Conservation (phyloP, 2,888 invertebrate species). For the Amblyjoppa fuscipennis region DNA sequence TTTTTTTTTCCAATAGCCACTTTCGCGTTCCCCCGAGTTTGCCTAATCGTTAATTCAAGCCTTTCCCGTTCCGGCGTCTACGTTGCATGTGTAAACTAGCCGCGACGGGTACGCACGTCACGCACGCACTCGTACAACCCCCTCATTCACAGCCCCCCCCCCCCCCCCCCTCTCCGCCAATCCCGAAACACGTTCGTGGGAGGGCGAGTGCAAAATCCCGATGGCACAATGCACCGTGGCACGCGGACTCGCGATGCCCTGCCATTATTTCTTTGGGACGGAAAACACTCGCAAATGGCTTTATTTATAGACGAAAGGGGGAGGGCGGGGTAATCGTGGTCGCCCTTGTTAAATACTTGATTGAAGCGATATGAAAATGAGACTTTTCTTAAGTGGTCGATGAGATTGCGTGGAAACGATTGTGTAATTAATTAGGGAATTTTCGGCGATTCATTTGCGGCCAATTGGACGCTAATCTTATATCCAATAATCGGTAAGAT, state of each 20-base stretch:
- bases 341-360: not conserved
- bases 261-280: slow-evolving; percentile 1
- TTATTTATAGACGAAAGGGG: too few relatives aligned
- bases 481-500: slow-evolving; percentile 13
- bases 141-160: slow-evolving; percentile 47
- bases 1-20: slow-evolving; percentile 42
- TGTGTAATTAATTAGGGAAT: not conserved
- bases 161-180: slow-evolving; percentile 33
- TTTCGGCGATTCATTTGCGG: not conserved
- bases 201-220: slow-evolving; percentile 52
- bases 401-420: too few relatives aligned
- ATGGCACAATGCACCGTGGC: slow-evolving; percentile 43
- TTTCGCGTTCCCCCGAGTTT: slow-evolving; percentile 52
- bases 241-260: slow-evolving; percentile 31
- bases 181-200: slow-evolving; percentile 47
- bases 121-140: slow-evolving; percentile 65
- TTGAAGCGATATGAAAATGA: not conserved
- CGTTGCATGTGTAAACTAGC: slow-evolving; percentile 55
- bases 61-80: slow-evolving; percentile 32
- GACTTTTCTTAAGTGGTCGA: too few relatives aligned
- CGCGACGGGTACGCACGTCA: slow-evolving; percentile 64
- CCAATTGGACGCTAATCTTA: slow-evolving; percentile 15
- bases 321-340: not conserved
- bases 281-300: not conserved
- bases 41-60: slow-evolving; percentile 64